Evolutionary conservation across 1,140 invertebrate genomes (phyloP), one percentile per base, ranked within the genome.

Genomic region (Oppia nitens): DNA sequence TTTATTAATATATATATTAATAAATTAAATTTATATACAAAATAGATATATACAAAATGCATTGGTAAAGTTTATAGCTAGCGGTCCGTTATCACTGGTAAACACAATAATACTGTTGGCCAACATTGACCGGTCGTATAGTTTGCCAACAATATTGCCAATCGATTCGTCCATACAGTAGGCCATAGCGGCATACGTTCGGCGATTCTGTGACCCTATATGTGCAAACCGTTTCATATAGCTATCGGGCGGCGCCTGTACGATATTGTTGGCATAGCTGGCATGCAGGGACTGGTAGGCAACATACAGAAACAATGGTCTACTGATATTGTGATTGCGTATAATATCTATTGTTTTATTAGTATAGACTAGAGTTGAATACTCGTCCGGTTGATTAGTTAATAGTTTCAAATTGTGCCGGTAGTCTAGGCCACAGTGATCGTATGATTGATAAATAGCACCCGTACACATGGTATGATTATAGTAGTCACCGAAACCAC

Each of bases 321-420:
- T n/a, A 58, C 61, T 4, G 0, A 65, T 63, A 62, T 87, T 79
- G 68, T 91, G 86, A 0, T 72, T 66, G 1, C 76, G 64, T 56
- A 91, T 87, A 0, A 81, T 75, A 59, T 73, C 71, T 0, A 85
- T 74, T 2, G 86, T 80, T 71, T 86, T 82, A 1, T 78, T 69
- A 0, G 87, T 84, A 65, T 87, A 87, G 1, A 91, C 64, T 59
- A 88, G 83, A 1, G 88, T 92, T 1, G 83, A 82, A 68, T 89
- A 90, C 67, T 83, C 71, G 0, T 87, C 88, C 68, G 86, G 83
- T 0, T 82, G 69, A 61, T 87, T 80, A 68, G 80, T 82, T 0
- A 83, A 83, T 12, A 82, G 70, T 1, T 81, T 74, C 63, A 82
- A 65, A 61, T 80, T 77, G 26, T 79, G 69, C 25, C 81, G 70